phyloP scores from a whole-genome alignment of 2,797 vertebrate species.

The Centropyge bicolor region DNA sequence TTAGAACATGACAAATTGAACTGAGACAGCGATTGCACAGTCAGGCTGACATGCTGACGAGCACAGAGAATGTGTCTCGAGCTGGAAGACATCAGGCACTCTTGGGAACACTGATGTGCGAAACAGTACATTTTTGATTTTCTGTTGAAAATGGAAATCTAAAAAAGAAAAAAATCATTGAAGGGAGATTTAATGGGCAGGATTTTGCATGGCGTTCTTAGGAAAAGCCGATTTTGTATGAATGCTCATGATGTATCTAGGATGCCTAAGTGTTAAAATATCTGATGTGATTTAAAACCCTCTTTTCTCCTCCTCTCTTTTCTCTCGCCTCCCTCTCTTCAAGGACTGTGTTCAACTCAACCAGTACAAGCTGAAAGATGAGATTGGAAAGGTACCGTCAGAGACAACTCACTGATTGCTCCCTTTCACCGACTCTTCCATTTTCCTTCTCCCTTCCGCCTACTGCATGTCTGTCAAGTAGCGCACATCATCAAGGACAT shows the following conservation, averaged over 20 bases:
- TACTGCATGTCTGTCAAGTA: conserved; percentile 70
- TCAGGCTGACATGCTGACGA: conserved; percentile 20
- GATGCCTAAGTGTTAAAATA: background rate
- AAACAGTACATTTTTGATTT: background rate
- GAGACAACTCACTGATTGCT: conserved; percentile 66
- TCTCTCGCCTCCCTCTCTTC: conserved; percentile 14
- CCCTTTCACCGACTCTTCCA: conserved; percentile 59
- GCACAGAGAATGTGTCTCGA: background rate
- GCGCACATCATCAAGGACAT: conserved; percentile 63
- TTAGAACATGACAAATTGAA: background rate
- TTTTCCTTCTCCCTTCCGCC: conserved; percentile 55
- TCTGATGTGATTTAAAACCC: conserved; percentile 30
- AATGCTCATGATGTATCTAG: conserved; percentile 3
- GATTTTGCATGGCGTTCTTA: background rate
- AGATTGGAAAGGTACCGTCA: conserved; percentile 95
- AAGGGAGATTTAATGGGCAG: background rate
- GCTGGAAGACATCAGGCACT: background rate
- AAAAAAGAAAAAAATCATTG: background rate
- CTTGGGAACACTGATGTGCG: background rate
- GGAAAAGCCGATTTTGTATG: background rate
- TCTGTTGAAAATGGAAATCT: background rate
- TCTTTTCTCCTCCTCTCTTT: conserved; percentile 33
- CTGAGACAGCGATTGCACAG: conserved; percentile 6
- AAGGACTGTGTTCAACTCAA: conserved; percentile 99
- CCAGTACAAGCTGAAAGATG: conserved; percentile 98